Evolutionary conservation across 2,888 invertebrate species (phyloP), one percentile per base, ranked within the genome.

Genomic region (Ctenicera cuprea): DNA sequence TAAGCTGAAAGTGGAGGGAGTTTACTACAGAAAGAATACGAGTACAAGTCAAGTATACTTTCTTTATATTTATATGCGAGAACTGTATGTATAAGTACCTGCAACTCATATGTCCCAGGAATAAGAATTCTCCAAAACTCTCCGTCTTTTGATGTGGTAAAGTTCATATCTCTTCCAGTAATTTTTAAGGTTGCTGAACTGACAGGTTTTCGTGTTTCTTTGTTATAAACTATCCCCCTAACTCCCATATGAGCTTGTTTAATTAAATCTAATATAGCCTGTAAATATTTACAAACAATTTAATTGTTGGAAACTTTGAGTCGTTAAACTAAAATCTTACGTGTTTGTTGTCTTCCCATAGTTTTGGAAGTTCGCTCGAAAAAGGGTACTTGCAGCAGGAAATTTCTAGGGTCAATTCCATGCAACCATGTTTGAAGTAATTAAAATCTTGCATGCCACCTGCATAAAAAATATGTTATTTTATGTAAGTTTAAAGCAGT

Each of bases 401-500:
- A 70, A 93, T 87, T 82, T 93, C 93, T 48, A 93, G 82, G 0
- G 92, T 92, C 2, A 92, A 83, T 83, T 92, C 92, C 90, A 93
- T 90, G 78, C 91, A 91, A 4, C 92, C 92, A 77, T 89, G 90
- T 83, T 88, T 87, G 14, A 90, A 88, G 82, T 93, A 93, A 84
- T 92, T 92, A 84, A 91, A 93, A 83, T 93, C 93, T 83, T 92
- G 92, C 92, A 93, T 92, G 30, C 86, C 85, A 65, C 91, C 91
- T 83, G 59, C 26, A 79, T 9, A 9, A 1, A 33, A 33, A 33
- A 33, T 33, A 33, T 33, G 5, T 9, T 78, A 30, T 48, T 9
- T 30, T n/a, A n/a, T n/a, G n/a, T n/a, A n/a, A n/a, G n/a, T n/a
- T n/a, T n/a, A n/a, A n/a, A n/a, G n/a, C n/a, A n/a, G n/a, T n/a